Conservation (phyloP, 1,140 invertebrate species). For the Scylla paramamosain region DNA sequence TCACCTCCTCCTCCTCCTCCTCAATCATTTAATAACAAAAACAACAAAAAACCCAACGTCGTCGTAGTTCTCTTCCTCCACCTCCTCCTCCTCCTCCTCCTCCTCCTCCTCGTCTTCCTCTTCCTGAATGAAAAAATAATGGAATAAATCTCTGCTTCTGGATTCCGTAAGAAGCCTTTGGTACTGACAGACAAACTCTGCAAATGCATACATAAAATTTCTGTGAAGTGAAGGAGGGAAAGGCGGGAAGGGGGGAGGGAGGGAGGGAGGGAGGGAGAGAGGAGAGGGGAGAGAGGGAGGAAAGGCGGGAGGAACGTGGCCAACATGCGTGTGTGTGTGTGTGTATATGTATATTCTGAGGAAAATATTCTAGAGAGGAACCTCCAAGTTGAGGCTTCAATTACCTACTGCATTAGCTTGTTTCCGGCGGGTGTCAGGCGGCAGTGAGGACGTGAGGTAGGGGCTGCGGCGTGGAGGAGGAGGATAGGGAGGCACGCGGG, state of each 20-base stretch:
- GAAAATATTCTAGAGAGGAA: constrained; percentile 14
- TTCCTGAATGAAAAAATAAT: too few species aligned
- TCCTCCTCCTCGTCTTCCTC: too few species aligned
- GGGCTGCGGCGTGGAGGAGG: background rate
- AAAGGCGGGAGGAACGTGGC: background rate
- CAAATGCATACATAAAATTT: too few species aligned
- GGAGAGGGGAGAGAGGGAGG: background rate
- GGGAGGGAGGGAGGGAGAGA: background rate
- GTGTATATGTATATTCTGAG: background rate
- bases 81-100: too few species aligned
- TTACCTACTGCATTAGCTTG: constrained; percentile 1
- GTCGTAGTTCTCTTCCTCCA: too few species aligned
- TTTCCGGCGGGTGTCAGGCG: background rate
- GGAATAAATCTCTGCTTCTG: too few species aligned
- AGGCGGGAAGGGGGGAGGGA: background rate
- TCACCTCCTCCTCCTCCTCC: too few species aligned
- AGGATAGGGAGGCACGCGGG: background rate
- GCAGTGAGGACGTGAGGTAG: background rate
- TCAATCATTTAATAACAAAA: too few species aligned
- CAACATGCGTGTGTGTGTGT: background rate
- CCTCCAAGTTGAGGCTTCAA: background rate
- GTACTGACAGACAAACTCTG: too few species aligned
- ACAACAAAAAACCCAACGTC: too few species aligned
- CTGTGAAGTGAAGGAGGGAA: background rate
- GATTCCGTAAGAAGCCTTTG: too few species aligned